Percentiles rank a stretch among this genome's conserved stretches.
phyloP scores from a whole-genome alignment of 2,113 vertebrate species.

The Anser brachyrhynchus region DNA sequence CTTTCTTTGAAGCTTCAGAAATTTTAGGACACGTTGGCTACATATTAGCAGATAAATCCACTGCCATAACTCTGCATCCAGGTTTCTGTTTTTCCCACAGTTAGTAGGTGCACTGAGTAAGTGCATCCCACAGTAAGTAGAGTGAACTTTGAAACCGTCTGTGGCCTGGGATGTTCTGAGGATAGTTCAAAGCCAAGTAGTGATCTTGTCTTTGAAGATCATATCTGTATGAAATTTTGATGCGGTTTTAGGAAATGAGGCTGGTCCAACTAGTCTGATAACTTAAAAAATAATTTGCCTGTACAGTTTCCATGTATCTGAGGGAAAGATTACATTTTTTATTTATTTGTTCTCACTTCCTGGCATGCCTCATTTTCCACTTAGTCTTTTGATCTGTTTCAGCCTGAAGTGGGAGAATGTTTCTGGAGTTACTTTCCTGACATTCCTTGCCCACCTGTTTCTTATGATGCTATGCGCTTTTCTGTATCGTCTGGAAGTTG shows the following conservation, averaged over 20 bases:
- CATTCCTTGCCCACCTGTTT: background rate
- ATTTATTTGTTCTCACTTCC: background rate
- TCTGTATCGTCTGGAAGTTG: background rate
- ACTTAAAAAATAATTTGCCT: background rate
- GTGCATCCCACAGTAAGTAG: background rate
- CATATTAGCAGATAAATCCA: constrained; percentile 30
- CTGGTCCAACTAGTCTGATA: background rate
- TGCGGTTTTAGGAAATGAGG: background rate
- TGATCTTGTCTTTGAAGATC: background rate
- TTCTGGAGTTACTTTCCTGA: background rate
- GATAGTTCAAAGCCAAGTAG: background rate
- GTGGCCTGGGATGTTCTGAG: background rate
- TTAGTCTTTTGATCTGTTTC: background rate
- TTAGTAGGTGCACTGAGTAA: background rate
- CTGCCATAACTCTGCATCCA: constrained; percentile 12
- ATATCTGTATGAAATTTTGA: background rate
- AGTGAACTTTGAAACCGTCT: background rate
- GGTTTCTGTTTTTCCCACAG: background rate
- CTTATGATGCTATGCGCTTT: background rate
- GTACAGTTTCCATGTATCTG: constrained; percentile 1
- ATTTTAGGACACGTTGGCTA: constrained; percentile 17
- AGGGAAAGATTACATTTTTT: constrained; percentile 1
- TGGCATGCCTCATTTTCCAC: background rate
- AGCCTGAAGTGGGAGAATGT: background rate
- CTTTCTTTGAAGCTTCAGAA: constrained; percentile 40